Conservation (phyloP, 2,797 vertebrate genomes). For the Threskiornis aethiopicus region DNA sequence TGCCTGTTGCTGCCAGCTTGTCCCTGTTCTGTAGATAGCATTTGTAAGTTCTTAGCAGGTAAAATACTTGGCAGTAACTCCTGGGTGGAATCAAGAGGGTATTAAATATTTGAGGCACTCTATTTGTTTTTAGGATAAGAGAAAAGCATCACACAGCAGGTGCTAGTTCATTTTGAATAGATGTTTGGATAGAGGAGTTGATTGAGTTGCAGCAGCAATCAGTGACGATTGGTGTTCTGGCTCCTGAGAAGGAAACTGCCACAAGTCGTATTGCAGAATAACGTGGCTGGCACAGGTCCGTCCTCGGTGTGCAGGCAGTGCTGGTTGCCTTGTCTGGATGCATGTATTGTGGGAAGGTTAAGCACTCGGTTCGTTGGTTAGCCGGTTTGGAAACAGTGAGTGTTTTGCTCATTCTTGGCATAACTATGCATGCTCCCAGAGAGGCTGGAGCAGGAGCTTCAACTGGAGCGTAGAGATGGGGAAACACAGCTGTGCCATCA, state of each 20-base stretch:
- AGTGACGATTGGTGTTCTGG: neutral
- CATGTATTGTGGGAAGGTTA: neutral
- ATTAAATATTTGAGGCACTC: neutral
- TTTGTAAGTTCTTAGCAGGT: neutral
- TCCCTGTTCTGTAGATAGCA: neutral
- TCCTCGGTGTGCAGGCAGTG: neutral
- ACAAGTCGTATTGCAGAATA: neutral
- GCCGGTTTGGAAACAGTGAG: slow-evolving; percentile 60
- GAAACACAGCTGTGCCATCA: neutral
- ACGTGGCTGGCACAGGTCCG: neutral
- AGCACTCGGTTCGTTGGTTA: slow-evolving; percentile 9
- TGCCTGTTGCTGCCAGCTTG: neutral
- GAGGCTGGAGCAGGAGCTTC: slow-evolving; percentile 14
- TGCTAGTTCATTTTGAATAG: neutral
- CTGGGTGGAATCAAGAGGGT: neutral
- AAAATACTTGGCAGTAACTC: neutral
- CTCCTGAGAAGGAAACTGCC: neutral
- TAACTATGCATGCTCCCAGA: neutral
- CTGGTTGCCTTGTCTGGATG: neutral
- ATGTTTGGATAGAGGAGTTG: neutral
- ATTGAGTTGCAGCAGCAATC: neutral
- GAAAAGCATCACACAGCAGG: neutral
- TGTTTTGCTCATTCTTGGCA: slow-evolving; percentile 32
- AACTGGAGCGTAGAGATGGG: neutral
- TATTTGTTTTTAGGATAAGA: slow-evolving; percentile 5